phyloP scores from a whole-genome alignment of 2,113 vertebrate species.

The Oxyura jamaicensis region DNA sequence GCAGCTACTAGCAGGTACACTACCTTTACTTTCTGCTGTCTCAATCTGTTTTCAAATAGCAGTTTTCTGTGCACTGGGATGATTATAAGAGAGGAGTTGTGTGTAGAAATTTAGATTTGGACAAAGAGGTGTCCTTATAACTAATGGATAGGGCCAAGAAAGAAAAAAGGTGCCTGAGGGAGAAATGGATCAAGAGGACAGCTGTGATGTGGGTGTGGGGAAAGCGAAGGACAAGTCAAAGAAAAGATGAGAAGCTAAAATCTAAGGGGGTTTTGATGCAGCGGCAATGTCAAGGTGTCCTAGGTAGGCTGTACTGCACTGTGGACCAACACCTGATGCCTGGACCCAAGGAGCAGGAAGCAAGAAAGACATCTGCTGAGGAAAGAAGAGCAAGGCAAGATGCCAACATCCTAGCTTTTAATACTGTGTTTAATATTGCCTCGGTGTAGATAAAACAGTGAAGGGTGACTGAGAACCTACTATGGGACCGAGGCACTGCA shows the following conservation, averaged over 20 bases:
- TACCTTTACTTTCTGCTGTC: not conserved
- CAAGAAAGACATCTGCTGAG: not conserved
- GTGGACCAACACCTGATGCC: not conserved
- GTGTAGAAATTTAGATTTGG: not conserved
- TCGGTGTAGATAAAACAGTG: not conserved
- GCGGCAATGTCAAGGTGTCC: not conserved
- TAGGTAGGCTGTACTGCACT: not conserved
- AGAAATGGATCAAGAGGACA: not conserved
- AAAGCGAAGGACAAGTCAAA: not conserved
- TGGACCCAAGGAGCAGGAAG: not conserved
- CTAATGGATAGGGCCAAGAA: not conserved
- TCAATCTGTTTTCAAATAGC: not conserved
- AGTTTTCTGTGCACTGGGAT: not conserved
- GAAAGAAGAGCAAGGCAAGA: not conserved
- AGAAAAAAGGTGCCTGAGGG: not conserved
- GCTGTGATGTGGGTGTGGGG: not conserved
- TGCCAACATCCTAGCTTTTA: not conserved
- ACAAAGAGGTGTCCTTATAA: not conserved
- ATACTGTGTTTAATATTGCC: not conserved
- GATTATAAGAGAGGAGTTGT: not conserved
- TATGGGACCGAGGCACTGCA: not conserved
- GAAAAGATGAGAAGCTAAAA: not conserved
- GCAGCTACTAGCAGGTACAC: not conserved
- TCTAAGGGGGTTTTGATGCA: not conserved
- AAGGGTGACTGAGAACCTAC: not conserved